Evolutionary conservation across 2,797 vertebrate species (phyloP), one percentile per base, ranked within the genome.

Genomic region (Hemitrygon akajei): DNA sequence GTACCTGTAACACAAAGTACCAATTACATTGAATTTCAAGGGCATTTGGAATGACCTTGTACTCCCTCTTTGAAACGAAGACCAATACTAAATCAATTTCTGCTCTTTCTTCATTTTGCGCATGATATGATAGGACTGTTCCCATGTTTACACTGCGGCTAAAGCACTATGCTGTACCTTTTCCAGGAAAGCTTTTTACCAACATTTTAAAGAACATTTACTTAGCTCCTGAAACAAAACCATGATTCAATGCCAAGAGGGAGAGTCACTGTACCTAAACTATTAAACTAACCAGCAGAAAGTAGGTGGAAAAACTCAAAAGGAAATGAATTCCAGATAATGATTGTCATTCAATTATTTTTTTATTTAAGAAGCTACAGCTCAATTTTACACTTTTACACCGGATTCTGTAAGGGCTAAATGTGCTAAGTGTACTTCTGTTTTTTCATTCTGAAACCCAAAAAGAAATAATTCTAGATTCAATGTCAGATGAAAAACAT

Each of bases 1-100:
- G 63, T 37, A 34, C n/a, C 60, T 34, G 14, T 9, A 18, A 66
- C 25, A 60, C n/a, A 69, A 63, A 34, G 2, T 69, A 89, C n/a
- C n/a, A 69, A 34, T 89, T 89, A 66, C 60, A 89, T 22, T 89
- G n/a, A 16, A 11, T n/a, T 69, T 89, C 30, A 89, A n/a, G 7
- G 30, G 7, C n/a, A 34, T 66, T 89, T 89, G 63, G 9, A 66
- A 18, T 69, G 18, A n/a, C 63, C 20, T 34, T 20, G 63, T 10
- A 76, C 27, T 6, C 71, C 71, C 12, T 76, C 47, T 56, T 75
- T 56, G 7, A 34, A 16, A 6, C 34, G 71, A 56, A 56, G 40
- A 93, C 27, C 71, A 93, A 18, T 93, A 27, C 71, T 92, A 56
- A 92, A 89, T 66, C 84, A 89, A 18, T 66, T 69, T 89, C 63